Conservation (phyloP, 2,888 invertebrate species). For the Cheilosia urbana region DNA sequence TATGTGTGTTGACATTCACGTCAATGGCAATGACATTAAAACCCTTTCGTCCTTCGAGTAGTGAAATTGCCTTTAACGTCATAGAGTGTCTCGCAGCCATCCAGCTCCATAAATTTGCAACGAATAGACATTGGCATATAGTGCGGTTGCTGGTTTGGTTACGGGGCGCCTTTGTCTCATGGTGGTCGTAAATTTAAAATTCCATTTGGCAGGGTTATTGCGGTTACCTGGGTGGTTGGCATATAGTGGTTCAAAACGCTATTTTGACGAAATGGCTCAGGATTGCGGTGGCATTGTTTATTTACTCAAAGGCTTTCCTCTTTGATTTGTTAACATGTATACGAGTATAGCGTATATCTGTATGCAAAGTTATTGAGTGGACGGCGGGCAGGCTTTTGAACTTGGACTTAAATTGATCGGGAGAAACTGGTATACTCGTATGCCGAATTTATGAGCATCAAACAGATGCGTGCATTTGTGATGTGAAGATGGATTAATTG, state of each 20-base stretch:
- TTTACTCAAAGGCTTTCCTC: conserved; percentile 60
- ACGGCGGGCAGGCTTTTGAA: neutral
- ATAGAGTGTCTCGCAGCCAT: neutral
- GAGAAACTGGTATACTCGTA: neutral
- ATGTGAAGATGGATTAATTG: conserved; percentile 46
- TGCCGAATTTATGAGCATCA: neutral
- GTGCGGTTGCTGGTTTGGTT: neutral
- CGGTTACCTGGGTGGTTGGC: conserved; percentile 60
- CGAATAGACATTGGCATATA: conserved; percentile 31
- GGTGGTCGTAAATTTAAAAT: conserved; percentile 75
- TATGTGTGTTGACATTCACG: conserved; percentile 7
- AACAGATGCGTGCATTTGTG: conserved; percentile 32
- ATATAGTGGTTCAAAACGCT: conserved; percentile 46
- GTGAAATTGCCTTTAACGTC: conserved; percentile 52
- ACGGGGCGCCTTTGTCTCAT: conserved; percentile 43
- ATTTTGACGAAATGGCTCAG: conserved; percentile 67
- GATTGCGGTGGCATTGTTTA: conserved; percentile 67
- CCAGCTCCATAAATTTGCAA: conserved; percentile 39
- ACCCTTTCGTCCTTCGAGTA: conserved; percentile 31
- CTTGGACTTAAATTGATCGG: conserved; percentile 3
- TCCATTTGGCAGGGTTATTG: conserved; percentile 75
- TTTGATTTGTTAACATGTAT: conserved; percentile 50
- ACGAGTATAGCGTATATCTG: neutral
- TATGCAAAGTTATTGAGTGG: neutral
- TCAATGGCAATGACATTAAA: conserved; percentile 40